phyloP scores from a whole-genome alignment of 2,888 invertebrate species.

The Cenopis cana region DNA sequence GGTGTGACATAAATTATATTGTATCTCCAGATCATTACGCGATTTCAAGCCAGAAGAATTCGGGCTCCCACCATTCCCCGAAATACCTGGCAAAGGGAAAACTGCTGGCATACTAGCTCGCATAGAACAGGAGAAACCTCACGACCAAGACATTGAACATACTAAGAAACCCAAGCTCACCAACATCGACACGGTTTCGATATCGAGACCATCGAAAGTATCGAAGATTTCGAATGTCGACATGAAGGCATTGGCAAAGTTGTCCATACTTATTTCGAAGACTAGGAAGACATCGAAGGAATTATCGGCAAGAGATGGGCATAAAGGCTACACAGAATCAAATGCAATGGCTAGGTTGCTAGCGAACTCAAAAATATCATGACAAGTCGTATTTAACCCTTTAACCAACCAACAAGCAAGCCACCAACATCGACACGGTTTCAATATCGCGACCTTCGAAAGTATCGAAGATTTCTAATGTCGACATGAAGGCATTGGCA shows the following conservation, averaged over 20 bases:
- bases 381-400: neutral
- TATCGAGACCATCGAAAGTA: neutral
- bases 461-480: too few relatives aligned
- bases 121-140: neutral
- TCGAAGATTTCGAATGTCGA: neutral
- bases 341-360: neutral
- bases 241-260: neutral
- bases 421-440: neutral
- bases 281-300: neutral
- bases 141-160: neutral
- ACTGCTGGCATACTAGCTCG: neutral
- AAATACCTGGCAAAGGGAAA: constrained; percentile 28
- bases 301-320: neutral
- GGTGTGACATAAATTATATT: too few relatives aligned
- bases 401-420: neutral
- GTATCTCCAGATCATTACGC: constrained; percentile 18
- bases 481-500: neutral
- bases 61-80: constrained; percentile 89
- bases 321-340: neutral
- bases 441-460: neutral
- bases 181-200: neutral
- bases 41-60: constrained; percentile 93
- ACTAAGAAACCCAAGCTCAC: neutral
- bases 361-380: neutral
- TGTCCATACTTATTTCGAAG: neutral